These are phyloP conservation scores for Heterocephalus glaber DNA, from an alignment of 2,113 vertebrate species.

Conservation along the genomic window DNA sequence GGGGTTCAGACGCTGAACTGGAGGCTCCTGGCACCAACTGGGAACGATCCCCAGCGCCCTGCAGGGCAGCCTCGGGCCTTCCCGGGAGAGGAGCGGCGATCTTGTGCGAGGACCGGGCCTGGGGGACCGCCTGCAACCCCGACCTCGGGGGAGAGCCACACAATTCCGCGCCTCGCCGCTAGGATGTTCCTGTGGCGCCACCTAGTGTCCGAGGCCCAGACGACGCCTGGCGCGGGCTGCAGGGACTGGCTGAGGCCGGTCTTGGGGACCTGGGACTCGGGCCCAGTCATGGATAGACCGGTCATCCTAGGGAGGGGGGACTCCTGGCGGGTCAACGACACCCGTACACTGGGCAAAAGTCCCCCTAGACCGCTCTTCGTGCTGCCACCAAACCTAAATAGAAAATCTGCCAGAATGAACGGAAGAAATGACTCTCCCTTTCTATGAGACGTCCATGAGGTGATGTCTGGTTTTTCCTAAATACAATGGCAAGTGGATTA, in stretches of 20 bases:
- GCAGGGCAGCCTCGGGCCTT: background rate
- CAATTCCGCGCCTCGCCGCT: background rate
- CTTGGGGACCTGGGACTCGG: background rate
- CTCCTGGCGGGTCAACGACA: background rate
- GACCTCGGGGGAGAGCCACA: background rate
- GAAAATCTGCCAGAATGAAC: slow-evolving; percentile 49
- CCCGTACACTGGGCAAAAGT: background rate
- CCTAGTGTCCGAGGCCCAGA: slow-evolving; percentile 72
- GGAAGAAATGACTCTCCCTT: slow-evolving; percentile 57
- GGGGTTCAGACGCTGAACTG: background rate
- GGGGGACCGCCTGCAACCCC: background rate
- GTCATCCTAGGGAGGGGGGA: background rate
- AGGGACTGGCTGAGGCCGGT: background rate
- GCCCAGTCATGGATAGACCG: no score
- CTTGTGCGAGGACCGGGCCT: background rate
- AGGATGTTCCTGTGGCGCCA: slow-evolving; percentile 79
- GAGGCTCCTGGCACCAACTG: rapidly evolving
- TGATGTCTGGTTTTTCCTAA: slow-evolving; percentile 78
- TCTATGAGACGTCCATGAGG: slow-evolving; percentile 69
- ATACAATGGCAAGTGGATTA: slow-evolving; percentile 73
- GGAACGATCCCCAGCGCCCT: background rate
- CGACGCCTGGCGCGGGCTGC: background rate
- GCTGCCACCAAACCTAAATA: slow-evolving; percentile 33
- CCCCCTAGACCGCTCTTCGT: background rate
- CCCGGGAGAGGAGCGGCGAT: background rate